Conservation (phyloP, 2,888 invertebrate species). For the Andrena dorsata region DNA sequence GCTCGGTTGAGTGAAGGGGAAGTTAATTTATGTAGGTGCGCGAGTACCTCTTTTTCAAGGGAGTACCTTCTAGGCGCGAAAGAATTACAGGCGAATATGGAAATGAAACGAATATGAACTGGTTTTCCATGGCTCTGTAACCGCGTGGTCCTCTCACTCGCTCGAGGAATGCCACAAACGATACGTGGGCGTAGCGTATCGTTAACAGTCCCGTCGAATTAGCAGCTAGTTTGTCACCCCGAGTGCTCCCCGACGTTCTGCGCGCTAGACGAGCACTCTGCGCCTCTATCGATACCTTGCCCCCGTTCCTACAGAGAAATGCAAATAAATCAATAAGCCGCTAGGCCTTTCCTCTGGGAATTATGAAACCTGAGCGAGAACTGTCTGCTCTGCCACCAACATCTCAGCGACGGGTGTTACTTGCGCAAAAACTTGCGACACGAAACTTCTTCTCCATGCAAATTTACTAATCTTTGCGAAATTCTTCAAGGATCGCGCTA, state of each 20-base stretch:
- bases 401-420: too few relatives aligned
- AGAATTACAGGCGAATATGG: constrained; percentile 67
- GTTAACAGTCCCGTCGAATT: constrained; percentile 43
- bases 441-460: too few relatives aligned
- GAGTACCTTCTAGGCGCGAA: constrained; percentile 39
- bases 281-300: background rate
- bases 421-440: too few relatives aligned
- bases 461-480: too few relatives aligned
- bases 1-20: constrained; percentile 66
- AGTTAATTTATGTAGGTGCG: constrained; percentile 67
- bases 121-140: constrained; percentile 55
- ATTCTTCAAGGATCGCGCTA: too few relatives aligned
- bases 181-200: constrained; percentile 52
- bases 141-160: constrained; percentile 37
- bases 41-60: constrained; percentile 51
- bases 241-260: background rate
- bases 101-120: constrained; percentile 65
- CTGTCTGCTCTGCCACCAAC: too few relatives aligned
- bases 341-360: too few relatives aligned
- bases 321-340: too few relatives aligned
- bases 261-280: background rate
- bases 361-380: too few relatives aligned
- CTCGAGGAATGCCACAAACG: constrained; percentile 44
- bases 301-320: background rate
- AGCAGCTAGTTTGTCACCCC: constrained; percentile 38